These are phyloP conservation scores for Acridotheres tristis DNA, from an alignment of 2,797 vertebrate species.

Conservation along the genomic window DNA sequence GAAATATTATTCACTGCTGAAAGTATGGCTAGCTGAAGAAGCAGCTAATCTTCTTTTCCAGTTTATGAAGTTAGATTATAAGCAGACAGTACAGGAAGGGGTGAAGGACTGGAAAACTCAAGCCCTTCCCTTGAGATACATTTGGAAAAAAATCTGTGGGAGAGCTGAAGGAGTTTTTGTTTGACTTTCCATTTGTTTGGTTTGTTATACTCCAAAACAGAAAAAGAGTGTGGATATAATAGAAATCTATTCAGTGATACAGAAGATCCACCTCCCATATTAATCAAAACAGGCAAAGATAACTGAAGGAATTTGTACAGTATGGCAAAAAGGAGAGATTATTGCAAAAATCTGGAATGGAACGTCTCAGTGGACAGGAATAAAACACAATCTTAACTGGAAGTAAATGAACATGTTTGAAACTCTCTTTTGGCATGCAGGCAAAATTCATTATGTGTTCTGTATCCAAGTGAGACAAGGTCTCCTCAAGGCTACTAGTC, in stretches of 20 bases:
- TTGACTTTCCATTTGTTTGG: constrained; percentile 35
- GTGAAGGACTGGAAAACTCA: constrained; percentile 21
- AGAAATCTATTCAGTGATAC: constrained; percentile 44
- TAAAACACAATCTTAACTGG: not conserved
- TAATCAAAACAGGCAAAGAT: constrained; percentile 45
- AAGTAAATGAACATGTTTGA: not conserved
- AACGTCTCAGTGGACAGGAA: not conserved
- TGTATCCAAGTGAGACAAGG: not conserved
- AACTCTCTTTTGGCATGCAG: not conserved
- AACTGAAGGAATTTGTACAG: constrained; percentile 1
- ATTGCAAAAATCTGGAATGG: constrained; percentile 22
- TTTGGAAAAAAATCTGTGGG: constrained; percentile 57
- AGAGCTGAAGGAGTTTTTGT: constrained; percentile 49
- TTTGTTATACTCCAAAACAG: constrained; percentile 11
- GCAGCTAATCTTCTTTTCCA: not conserved
- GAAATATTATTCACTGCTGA: not conserved
- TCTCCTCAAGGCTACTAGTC: not conserved
- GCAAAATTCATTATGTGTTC: not conserved
- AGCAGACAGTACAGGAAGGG: constrained; percentile 24
- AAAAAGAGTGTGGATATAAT: constrained; percentile 13
- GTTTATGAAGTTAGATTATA: constrained; percentile 3
- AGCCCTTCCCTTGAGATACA: constrained; percentile 25
- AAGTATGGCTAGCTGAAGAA: not conserved
- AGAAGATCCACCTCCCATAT: constrained; percentile 26
- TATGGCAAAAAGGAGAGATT: constrained; percentile 5